Evolutionary conservation across 1,140 invertebrate species (phyloP), one percentile per base, ranked within the genome.

Genomic region (Camponotus vicinus): DNA sequence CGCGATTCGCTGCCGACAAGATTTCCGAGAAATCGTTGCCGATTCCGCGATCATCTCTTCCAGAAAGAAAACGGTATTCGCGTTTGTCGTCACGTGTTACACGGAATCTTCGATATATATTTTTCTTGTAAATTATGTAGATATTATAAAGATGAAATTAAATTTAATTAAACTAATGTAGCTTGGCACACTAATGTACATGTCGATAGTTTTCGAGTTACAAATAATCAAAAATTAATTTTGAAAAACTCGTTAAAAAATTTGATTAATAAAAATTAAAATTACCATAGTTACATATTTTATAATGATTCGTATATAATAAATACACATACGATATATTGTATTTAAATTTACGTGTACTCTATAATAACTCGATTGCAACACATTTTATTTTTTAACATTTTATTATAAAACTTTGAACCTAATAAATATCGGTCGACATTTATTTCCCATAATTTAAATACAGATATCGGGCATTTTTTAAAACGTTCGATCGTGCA

Each of bases 21-120:
- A 64, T 87, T 87, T 88, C 87, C 86, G 61, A 86, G 63, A 76
- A 82, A 75, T 7, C 13, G 15, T 15, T 37, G n/a, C 21, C 67
- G 32, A 88, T 86, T 86, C 55, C 37, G n/a, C 63, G 76, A 70
- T 75, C 87, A 37, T 86, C 67, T 82, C 27, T 88, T 64, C 52
- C 87, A 64, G 49, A 66, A 67, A 75, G 21, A 3, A 52, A 88
- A 87, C 86, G 77, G 63, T 77, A 88, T 69, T 37, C 45, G n/a
- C 37, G 75, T 57, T 27, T 69, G 55, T 75, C 59, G 71, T 77
- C 42, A 59, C 42, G 64, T 13, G 78, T 52, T 45, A 57, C 27
- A 57, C 3, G 13, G 45, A 45, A 42, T 40, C 21, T 40, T 32
- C 42, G 42, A 45, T 6, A 57, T 21, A 70, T 66, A 40, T 34